These are phyloP conservation scores for Enteromius anoplus DNA, from an alignment of 2,797 vertebrate genomes.

Conservation along the genomic window DNA sequence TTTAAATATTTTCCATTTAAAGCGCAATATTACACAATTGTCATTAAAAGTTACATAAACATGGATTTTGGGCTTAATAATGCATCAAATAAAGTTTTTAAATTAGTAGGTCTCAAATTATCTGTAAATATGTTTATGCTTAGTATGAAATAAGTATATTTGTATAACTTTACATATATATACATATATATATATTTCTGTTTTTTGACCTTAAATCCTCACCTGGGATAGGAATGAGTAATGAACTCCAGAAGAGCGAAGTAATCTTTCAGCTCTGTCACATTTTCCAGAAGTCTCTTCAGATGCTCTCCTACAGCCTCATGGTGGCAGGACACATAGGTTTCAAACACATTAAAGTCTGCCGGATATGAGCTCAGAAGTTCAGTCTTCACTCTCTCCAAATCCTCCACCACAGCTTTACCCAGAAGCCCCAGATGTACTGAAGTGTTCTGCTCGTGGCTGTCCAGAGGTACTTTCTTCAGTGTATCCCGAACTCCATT, in stretches of 20 bases:
- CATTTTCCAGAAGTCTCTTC: conserved; percentile 69
- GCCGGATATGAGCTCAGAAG: conserved; percentile 81
- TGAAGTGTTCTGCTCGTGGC: conserved; percentile 57
- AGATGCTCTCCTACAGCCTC: conserved; percentile 78
- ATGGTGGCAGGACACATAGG: conserved; percentile 82
- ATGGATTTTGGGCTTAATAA: too few relatives aligned
- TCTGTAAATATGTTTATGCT: too few relatives aligned
- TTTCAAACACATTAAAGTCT: conserved; percentile 82
- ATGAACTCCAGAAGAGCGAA: conserved; percentile 84
- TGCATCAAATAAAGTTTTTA: too few relatives aligned
- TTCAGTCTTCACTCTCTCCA: conserved; percentile 79
- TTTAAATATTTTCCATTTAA: too few relatives aligned
- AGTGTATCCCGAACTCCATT: conserved; percentile 76
- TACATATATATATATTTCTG: too few relatives aligned
- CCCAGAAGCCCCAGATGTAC: conserved; percentile 79
- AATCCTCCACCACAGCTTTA: conserved; percentile 72
- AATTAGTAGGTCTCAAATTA: too few relatives aligned
- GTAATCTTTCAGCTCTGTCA: conserved; percentile 73
- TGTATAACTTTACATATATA: too few relatives aligned
- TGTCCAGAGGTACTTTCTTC: conserved; percentile 61
- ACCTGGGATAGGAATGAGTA: conserved; percentile 84
- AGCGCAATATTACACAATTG: too few relatives aligned
- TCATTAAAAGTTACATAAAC: too few relatives aligned
- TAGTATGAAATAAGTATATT: too few relatives aligned
- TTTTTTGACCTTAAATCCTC: conserved; percentile 4